Conservation (phyloP, 2,113 vertebrate species). For the Poeciliopsis occidentalis region DNA sequence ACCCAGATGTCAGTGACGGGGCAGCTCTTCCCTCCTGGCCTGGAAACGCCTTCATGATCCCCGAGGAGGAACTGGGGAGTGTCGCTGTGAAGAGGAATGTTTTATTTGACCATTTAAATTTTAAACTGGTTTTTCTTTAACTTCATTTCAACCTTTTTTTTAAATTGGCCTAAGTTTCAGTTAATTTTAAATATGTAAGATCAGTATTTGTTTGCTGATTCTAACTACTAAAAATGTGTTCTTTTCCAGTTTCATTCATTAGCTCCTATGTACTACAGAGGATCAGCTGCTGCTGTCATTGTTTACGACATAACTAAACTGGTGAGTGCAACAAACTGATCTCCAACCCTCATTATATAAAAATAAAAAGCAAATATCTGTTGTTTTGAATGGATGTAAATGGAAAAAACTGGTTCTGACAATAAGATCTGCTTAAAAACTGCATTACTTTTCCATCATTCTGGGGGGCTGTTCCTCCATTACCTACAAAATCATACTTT, state of each 20-base stretch:
- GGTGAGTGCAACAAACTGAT: constrained; percentile 77
- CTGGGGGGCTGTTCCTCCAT: constrained; percentile 7
- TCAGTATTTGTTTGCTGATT: neutral
- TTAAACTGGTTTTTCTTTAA: neutral
- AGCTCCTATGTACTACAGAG: constrained; percentile 98
- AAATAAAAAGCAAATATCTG: neutral
- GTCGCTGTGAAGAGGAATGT: too few species aligned
- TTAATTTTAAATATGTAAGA: too few species aligned
- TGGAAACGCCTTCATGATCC: too few species aligned
- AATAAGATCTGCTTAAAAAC: constrained; percentile 10
- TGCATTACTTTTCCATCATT: constrained; percentile 44
- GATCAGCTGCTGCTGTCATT: constrained; percentile 95
- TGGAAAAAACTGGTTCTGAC: constrained; percentile 4
- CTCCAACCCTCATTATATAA: neutral
- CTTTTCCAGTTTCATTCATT: constrained; percentile 92
- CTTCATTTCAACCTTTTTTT: neutral
- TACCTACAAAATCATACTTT: constrained; percentile 51
- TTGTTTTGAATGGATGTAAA: neutral
- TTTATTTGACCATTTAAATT: neutral
- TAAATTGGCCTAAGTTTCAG: neutral
- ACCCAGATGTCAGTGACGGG: too few species aligned
- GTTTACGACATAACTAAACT: constrained; percentile 98
- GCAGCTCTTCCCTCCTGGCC: too few species aligned
- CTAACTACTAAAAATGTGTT: constrained; percentile 17
- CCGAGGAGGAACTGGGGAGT: too few species aligned